A percentile compares a stretch with the other conserved stretches of the same genome.
Evolutionary conservation across 2,888 invertebrate genomes (phyloP).

Genomic region (Auanema freiburgensis): DNA sequence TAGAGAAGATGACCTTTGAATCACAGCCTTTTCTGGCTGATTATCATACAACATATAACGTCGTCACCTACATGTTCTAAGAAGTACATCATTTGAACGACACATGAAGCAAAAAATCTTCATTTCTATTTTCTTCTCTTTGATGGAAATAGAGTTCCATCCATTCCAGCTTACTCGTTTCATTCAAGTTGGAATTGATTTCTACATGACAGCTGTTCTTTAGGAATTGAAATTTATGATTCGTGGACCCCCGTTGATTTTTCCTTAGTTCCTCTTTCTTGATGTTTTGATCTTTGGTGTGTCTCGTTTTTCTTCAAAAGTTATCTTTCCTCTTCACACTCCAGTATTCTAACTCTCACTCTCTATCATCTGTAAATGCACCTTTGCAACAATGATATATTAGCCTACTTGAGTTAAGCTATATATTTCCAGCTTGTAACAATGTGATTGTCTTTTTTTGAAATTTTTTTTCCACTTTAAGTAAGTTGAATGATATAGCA

Average conservation of each 20-base stretch:
- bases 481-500: neutral
- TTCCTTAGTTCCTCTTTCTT: conserved; percentile 2
- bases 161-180: neutral
- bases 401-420: too few species aligned
- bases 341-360: neutral
- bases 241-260: neutral
- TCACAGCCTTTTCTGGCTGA: too few species aligned
- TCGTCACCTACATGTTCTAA: too few species aligned
- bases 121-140: too few species aligned
- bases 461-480: conserved; percentile 1
- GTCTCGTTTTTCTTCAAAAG: neutral
- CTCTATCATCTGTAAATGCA: neutral
- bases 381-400: neutral
- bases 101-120: too few species aligned
- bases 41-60: too few species aligned
- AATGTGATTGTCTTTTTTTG: too few species aligned
- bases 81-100: too few species aligned
- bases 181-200: neutral
- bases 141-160: neutral
- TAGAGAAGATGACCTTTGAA: too few species aligned
- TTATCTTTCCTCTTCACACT: neutral
- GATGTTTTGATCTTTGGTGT: neutral
- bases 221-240: neutral
- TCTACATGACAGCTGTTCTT: neutral
- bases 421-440: too few species aligned